Conservation (phyloP, 2,888 invertebrate species). For the Glyphotaelius pellucidus region DNA sequence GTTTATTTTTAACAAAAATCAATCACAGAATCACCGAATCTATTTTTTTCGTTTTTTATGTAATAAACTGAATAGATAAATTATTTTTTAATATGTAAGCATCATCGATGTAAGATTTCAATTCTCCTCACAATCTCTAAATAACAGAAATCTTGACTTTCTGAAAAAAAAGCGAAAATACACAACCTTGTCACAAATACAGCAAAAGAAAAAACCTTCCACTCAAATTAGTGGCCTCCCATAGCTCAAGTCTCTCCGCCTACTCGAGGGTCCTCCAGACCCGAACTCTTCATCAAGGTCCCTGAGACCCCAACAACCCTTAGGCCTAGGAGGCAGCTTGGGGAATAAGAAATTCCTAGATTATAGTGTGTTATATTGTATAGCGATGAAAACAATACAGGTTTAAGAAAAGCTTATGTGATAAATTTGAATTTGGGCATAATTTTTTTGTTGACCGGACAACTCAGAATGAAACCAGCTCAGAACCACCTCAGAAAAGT, state of each 20-base stretch:
- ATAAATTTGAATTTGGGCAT: too few relatives aligned
- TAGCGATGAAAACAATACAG: neutral
- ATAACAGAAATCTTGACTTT: neutral
- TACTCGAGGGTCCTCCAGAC: conserved; percentile 17
- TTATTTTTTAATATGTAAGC: too few relatives aligned
- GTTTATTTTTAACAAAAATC: too few relatives aligned
- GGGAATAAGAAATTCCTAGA: neutral
- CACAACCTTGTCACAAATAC: neutral
- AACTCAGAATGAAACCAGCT: too few relatives aligned
- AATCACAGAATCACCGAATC: neutral
- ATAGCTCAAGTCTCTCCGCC: neutral
- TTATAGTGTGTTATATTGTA: neutral
- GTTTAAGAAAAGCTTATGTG: too few relatives aligned
- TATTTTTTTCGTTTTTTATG: neutral
- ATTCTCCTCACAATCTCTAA: neutral
- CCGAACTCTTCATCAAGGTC: neutral
- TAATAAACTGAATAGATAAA: neutral
- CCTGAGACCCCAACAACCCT: neutral
- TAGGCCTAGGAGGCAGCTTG: neutral
- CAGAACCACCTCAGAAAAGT: too few relatives aligned
- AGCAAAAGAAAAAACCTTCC: conserved; percentile 6
- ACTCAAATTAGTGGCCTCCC: conserved; percentile 24
- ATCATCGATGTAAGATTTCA: neutral
- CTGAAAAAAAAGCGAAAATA: neutral
- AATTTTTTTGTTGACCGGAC: too few relatives aligned